Base-by-base conservation (phyloP, 2,113 vertebrate species). In the Oreochromis spilurus region DNA sequence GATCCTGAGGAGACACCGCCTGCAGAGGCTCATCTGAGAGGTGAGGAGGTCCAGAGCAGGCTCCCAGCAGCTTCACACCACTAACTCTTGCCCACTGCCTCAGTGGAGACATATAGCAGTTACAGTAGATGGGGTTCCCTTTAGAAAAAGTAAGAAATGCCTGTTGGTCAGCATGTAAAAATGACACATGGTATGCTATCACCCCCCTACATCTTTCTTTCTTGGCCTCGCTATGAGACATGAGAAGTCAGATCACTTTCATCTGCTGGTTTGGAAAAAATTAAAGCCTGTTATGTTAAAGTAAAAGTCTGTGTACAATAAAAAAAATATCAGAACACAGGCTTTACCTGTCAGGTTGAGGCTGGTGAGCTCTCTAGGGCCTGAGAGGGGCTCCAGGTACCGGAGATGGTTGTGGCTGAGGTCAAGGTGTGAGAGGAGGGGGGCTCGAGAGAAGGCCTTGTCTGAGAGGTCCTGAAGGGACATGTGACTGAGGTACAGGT, bases 71-170 rank as follows among this genome's bases (percentile, higher is more conserved):
- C 87, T 95, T 96, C 75, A 97, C 93, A 0, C 93, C 92, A 0
- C 92, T 83, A 4, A n/a, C 88, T 0, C 50, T 87, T 14, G 96
- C 93, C 98, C 98, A 99, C 67, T 92, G 82, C 4, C 91, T 96
- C 89, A 99, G 96, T 1, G 97, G 97, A 43, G 94, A 94, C 93
- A 98, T 94, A 83, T 92, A 96, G 91, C 98, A 99, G 94, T 97
- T 97, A 85, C 98, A 99, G 88, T 97, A 95, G 85, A 99, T 89
- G 0, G 97, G 97, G 93, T 99, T 99, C 11, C 97, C 97, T 3
- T 89, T 85, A 89, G 97, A 57, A 84, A 75, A 17, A 4, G 21
- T 17, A 45, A 29, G 57, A 53, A 55, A 84, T 29, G 1, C 14
- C 17, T 45, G 29, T 81, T 50, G 6, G 52, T 79, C 4, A 55